Evolutionary conservation across 2,113 vertebrate genomes (phyloP), one percentile per base, ranked within the genome.

Genomic region (Noctilio leporinus): DNA sequence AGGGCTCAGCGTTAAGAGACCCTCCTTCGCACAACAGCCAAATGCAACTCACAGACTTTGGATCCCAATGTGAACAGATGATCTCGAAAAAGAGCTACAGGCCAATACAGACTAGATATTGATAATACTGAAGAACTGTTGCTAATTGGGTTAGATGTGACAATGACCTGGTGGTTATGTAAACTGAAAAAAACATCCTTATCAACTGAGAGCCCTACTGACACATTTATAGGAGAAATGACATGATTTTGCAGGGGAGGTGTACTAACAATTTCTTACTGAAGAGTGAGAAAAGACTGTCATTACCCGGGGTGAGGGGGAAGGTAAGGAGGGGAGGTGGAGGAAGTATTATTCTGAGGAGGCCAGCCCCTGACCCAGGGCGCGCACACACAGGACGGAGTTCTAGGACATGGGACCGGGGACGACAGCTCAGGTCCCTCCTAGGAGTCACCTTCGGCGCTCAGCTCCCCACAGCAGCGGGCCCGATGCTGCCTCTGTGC

Each of bases 31-130:
- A 47, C 4, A 20, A 35, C 14, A n/a, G 67, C 38, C 59, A 40
- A 19, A 26, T 0, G 1, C 43, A 55, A 38, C 0, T 3, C 2
- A 1, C 0, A n/a, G 93, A 45, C 26, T 24, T 17, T 28, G 78
- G 59, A 35, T 33, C 67, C 59, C 8, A 2, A 70, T 17, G 20
- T 26, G 16, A 80, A 65, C 55, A 75, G 12, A 80, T n/a, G 33
- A 57, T 76, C 10, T 76, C 38, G 7, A 49, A 45, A 70, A 83
- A 30, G 10, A 40, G 57, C 16, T 88, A 57, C 30, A 43, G n/a
- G 69, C 40, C n/a, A 84, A 30, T 14, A n/a, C 1, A 45, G 75
- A 67, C 75, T 26, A 69, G 49, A 24, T 16, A 43, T 7, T 40
- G 62, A 33, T 17, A 30, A 53, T 10, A 2, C 22, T 9, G 92